Evolutionary conservation across 2,113 vertebrate genomes (phyloP).

Genomic region (Rhea pennata): DNA sequence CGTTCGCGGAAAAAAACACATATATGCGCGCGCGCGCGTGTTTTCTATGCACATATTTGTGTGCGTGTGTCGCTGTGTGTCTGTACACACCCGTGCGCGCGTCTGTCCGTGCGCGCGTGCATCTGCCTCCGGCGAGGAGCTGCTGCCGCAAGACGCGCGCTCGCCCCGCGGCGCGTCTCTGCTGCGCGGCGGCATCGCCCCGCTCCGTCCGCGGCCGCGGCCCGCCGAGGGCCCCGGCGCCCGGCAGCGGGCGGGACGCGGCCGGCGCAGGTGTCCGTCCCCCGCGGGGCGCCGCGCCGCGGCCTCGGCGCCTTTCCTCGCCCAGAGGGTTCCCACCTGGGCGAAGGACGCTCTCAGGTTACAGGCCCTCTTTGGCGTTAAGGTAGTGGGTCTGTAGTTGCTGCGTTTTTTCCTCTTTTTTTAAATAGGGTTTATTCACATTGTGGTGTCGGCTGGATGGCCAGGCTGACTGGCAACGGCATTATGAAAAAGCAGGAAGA

Average conservation of each 20-base stretch:
- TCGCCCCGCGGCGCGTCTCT: background rate
- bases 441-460: background rate
- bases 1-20: background rate
- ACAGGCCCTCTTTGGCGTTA: background rate
- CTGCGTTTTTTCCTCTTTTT: background rate
- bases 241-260: background rate
- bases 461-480: background rate
- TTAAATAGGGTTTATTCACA: background rate
- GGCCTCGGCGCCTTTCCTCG: no score
- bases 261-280: background rate
- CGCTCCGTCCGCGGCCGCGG: no score
- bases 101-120: background rate
- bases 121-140: background rate
- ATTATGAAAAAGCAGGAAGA: background rate
- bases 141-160: background rate
- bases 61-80: no score
- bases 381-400: background rate
- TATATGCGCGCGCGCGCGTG: no score
- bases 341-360: background rate
- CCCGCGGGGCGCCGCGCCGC: background rate
- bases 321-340: no score
- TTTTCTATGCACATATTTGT: no score
- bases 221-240: no score
- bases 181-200: background rate
- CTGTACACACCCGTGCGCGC: no score